phyloP scores from a whole-genome alignment of 1,140 invertebrate genomes.

The Leucophenga varia region DNA sequence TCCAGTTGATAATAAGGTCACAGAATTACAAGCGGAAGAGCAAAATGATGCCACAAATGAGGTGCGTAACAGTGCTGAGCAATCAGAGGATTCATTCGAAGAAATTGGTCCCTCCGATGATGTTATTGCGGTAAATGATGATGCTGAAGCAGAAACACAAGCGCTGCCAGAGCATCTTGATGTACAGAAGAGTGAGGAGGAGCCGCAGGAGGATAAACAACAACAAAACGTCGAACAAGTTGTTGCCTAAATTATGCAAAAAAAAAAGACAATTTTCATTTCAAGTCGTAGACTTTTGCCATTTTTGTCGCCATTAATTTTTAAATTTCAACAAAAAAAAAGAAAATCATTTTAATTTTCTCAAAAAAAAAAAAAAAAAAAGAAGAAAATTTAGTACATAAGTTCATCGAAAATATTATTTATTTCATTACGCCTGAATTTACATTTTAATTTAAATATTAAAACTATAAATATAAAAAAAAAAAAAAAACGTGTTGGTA shows the following conservation, averaged over 20 bases:
- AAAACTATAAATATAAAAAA: no score
- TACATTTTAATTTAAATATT: slow-evolving; percentile 19
- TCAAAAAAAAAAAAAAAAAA: slow-evolving; percentile 15
- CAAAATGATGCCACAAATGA: slow-evolving; percentile 31
- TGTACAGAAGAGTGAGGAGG: slow-evolving; percentile 4
- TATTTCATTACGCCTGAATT: slow-evolving; percentile 49
- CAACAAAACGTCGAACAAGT: not conserved
- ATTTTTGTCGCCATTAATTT: slow-evolving; percentile 28
- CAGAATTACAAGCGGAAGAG: slow-evolving; percentile 10
- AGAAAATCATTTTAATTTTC: not conserved
- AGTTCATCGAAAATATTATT: slow-evolving; percentile 37
- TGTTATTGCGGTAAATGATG: slow-evolving; percentile 47
- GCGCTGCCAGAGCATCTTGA: slow-evolving; percentile 6
- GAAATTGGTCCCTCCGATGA: slow-evolving; percentile 40
- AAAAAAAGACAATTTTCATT: no score
- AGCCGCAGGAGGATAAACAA: slow-evolving; percentile 5
- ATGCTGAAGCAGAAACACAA: slow-evolving; percentile 13
- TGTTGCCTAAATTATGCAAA: slow-evolving; percentile 1
- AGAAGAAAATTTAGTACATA: slow-evolving; percentile 16
- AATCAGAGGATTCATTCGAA: slow-evolving; percentile 38
- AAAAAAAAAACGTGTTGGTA: no score
- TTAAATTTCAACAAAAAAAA: not conserved
- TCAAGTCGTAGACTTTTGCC: slow-evolving; percentile 3
- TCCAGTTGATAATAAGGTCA: slow-evolving; percentile 32
- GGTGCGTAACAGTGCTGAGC: slow-evolving; percentile 40